phyloP scores from a whole-genome alignment of 2,797 vertebrate species.

The Acropternis orthonyx region DNA sequence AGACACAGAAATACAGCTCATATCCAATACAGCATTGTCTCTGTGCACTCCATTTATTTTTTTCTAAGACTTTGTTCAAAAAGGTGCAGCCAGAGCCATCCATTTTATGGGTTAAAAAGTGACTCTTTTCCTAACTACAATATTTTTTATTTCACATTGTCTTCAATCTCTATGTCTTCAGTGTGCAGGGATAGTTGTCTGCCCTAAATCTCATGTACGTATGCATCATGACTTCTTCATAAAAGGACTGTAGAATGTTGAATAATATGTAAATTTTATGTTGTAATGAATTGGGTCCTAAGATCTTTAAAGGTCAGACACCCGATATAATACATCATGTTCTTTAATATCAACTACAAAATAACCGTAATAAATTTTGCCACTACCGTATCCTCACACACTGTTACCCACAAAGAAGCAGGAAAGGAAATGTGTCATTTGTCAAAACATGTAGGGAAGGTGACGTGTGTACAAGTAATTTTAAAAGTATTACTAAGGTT shows the following conservation, averaged over 20 bases:
- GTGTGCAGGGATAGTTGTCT: neutral
- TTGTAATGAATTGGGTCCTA: slow-evolving; percentile 84
- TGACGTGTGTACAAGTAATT: slow-evolving; percentile 77
- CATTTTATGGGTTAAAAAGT: slow-evolving; percentile 45
- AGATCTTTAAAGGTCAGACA: slow-evolving; percentile 85
- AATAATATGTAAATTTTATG: slow-evolving; percentile 87
- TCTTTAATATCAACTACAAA: slow-evolving; percentile 85
- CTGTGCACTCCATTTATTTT: slow-evolving; percentile 38
- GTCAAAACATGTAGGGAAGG: slow-evolving; percentile 78
- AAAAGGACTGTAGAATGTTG: slow-evolving; percentile 78
- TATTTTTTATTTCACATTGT: slow-evolving; percentile 44
- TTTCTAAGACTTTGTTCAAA: neutral
- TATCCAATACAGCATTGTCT: neutral
- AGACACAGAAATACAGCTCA: neutral
- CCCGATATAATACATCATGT: slow-evolving; percentile 84
- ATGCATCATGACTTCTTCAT: slow-evolving; percentile 76
- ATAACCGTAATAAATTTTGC: slow-evolving; percentile 85
- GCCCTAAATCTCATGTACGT: slow-evolving; percentile 68
- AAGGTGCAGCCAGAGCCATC: neutral
- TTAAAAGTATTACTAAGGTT: slow-evolving; percentile 75
- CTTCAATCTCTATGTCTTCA: slow-evolving; percentile 48
- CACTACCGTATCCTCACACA: slow-evolving; percentile 78
- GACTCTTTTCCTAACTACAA: neutral
- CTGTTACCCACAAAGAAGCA: slow-evolving; percentile 83
- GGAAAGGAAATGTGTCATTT: slow-evolving; percentile 82